Base-by-base conservation (phyloP, 2,888 invertebrate genomes). In the Pandemis corylana region DNA sequence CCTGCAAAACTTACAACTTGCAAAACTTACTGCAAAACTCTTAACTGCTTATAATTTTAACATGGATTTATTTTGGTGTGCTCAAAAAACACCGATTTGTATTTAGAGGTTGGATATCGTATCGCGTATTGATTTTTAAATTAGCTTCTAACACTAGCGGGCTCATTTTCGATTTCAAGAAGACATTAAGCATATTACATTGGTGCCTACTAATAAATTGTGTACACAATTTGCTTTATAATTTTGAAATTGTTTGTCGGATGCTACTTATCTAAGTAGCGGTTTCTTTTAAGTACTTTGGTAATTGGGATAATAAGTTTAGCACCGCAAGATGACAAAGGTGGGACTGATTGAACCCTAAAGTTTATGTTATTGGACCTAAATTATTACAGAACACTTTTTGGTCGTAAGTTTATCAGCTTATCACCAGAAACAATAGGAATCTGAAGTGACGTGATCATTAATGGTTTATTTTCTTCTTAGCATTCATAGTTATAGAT, bases 401-500 rank as follows among this genome's bases (percentile, higher is more conserved):
- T 12, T 53, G 51, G 15, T 53, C 15, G n/a, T 20, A 59, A 59
- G 28, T 12, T 4, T 28, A 59, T 3, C 28, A 10, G 28, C 28
- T 59, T 20, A 28, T 20, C 28, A 59, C 59, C 28, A 59, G 41
- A 51, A 41, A 53, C 12, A 9, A 65, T 46, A 41, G 13, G 36
- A 59, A 56, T 36, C 28, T 36, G 28, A 63, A 68, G 46, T 12
- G 7, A 44, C 68, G 49, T 66, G 65, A 68, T 62, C 63, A 49
- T n/a, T 51, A 10, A 69, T 64, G 20, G 69, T 64, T 73, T 73
- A 66, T 74, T 66, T 61, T 59, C 61, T 70, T 69, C 66, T 74
- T 74, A 74, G 70, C 61, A 59, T 41, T 51, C 63, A 42, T 66
- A 74, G 66, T 70, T 74, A 51, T 53, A 75, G 44, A 61, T 70